A percentile compares a stretch with the other conserved stretches of the same genome.
Conservation (phyloP, 1,140 invertebrate species). For the Macrostomum lignano region DNA sequence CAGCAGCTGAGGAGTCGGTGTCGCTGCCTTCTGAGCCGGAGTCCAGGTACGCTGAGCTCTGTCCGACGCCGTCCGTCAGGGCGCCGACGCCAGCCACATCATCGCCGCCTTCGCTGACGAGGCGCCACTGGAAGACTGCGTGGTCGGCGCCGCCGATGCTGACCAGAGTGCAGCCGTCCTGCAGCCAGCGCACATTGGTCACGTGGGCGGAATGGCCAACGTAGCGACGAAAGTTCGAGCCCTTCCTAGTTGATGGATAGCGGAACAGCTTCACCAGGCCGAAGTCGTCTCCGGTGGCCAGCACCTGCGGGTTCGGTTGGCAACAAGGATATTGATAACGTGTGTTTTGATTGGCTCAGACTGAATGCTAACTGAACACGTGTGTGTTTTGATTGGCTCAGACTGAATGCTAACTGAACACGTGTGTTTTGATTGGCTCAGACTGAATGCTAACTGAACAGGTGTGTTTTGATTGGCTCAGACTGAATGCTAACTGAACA, state of each 20-base stretch:
- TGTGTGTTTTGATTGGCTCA: too few relatives aligned
- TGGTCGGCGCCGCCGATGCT: constrained; percentile 26
- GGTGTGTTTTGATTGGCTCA: too few relatives aligned
- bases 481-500: too few relatives aligned
- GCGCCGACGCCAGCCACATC: constrained; percentile 2
- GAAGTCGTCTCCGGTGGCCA: constrained; percentile 25
- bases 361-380: too few relatives aligned
- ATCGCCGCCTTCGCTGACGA: constrained; percentile 12
- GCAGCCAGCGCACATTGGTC: constrained; percentile 24
- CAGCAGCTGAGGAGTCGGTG: constrained; percentile 23
- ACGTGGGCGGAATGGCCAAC: constrained; percentile 28
- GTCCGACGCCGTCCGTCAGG: not conserved
- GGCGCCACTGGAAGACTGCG: constrained; percentile 27
- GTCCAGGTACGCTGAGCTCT: constrained; percentile 12
- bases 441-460: too few relatives aligned
- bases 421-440: too few relatives aligned
- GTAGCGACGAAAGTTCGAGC: constrained; percentile 25
- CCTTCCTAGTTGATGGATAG: constrained; percentile 24
- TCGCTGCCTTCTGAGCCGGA: constrained; percentile 26
- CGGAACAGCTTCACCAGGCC: constrained; percentile 25
- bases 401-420: too few relatives aligned
- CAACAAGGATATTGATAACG: too few relatives aligned
- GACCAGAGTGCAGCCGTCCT: constrained; percentile 18
- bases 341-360: too few relatives aligned
- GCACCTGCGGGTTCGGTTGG: not conserved